These are phyloP conservation scores for Pemphredon lugubris DNA, from an alignment of 2,888 invertebrate genomes.

Conservation along the genomic window DNA sequence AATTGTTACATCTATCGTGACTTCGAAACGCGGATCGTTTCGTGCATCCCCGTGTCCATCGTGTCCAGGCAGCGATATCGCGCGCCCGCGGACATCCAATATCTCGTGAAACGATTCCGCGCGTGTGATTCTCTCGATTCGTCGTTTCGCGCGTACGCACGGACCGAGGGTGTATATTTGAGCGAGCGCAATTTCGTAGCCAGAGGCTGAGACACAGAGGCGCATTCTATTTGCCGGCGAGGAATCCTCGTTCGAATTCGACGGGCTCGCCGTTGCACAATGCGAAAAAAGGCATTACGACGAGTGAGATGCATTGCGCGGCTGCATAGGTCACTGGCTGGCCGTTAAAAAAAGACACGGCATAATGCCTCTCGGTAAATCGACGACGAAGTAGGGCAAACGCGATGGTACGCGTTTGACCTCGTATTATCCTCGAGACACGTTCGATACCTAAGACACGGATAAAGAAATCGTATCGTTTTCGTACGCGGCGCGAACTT, in stretches of 20 bases:
- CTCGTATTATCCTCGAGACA: slow-evolving; percentile 18
- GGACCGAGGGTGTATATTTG: not conserved
- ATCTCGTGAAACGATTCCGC: slow-evolving; percentile 17
- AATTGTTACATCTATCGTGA: no score
- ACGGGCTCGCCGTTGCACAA: slow-evolving; percentile 42
- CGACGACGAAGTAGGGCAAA: slow-evolving; percentile 34
- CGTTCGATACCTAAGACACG: slow-evolving; percentile 37
- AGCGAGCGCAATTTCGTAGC: slow-evolving; percentile 8
- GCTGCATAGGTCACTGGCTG: slow-evolving; percentile 28
- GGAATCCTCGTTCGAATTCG: slow-evolving; percentile 40
- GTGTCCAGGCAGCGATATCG: no score
- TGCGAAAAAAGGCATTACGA: slow-evolving; percentile 15
- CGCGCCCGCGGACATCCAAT: slow-evolving; percentile 2
- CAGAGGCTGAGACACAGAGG: slow-evolving; percentile 6
- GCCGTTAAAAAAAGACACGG: slow-evolving; percentile 46
- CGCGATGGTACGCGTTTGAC: slow-evolving; percentile 15
- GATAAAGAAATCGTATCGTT: no score
- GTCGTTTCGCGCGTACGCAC: not conserved
- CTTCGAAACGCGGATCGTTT: no score
- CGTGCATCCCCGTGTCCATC: no score
- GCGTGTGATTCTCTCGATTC: slow-evolving; percentile 5
- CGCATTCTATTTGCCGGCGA: slow-evolving; percentile 34
- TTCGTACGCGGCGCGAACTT: no score
- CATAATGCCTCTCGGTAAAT: slow-evolving; percentile 27
- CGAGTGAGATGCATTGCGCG: slow-evolving; percentile 16